Evolutionary conservation across 2,113 vertebrate species (phyloP).

Genomic region (Mus spicilegus): DNA sequence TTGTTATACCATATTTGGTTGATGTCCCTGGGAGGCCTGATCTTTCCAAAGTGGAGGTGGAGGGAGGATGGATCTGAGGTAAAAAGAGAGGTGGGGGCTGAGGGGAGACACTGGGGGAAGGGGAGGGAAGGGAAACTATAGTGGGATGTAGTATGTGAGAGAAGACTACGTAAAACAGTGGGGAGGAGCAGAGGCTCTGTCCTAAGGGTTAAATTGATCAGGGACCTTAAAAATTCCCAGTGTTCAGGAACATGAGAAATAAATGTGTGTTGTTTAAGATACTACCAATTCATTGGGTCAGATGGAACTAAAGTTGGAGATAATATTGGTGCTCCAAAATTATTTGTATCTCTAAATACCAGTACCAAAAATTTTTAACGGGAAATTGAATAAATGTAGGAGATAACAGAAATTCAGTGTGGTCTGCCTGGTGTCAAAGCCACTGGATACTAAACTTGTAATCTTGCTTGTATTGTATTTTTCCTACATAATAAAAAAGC

Average conservation of each 20-base stretch:
- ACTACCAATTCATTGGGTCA: not conserved
- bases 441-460: not conserved
- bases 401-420: not conserved
- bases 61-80: not conserved
- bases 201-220: not conserved
- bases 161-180: not conserved
- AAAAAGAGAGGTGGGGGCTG: not conserved
- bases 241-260: not conserved
- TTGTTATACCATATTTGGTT: not conserved
- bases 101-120: too few species aligned
- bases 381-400: not conserved
- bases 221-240: not conserved
- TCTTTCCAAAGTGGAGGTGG: not conserved
- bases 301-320: not conserved
- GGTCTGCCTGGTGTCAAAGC: not conserved
- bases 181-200: not conserved
- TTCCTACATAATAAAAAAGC: not conserved
- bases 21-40: not conserved
- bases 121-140: not conserved
- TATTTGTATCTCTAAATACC: not conserved
- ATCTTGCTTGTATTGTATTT: not conserved
- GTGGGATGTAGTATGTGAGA: not conserved
- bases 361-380: not conserved
- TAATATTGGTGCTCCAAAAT: not conserved
- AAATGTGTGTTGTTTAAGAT: not conserved